Conservation (phyloP, 2,797 vertebrate genomes). For the Urocyon cinereoargenteus region DNA sequence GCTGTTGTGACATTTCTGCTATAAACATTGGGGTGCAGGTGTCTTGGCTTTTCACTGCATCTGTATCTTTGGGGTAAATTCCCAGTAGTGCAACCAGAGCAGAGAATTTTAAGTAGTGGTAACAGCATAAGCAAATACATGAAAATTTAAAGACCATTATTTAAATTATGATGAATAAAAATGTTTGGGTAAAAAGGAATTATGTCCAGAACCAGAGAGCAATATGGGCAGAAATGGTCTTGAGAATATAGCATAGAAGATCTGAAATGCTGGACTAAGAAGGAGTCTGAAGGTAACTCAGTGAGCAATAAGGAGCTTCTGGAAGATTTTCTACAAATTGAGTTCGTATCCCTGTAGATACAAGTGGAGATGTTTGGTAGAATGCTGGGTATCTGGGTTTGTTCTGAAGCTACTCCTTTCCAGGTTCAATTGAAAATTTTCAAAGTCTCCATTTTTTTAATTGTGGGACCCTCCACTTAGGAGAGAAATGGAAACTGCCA, state of each 20-base stretch:
- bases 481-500: not conserved
- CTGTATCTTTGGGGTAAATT: too few relatives aligned
- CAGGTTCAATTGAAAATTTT: not conserved
- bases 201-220: conserved; percentile 38
- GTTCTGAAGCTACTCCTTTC: not conserved
- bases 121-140: not conserved
- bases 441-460: not conserved
- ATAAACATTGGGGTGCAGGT: too few relatives aligned
- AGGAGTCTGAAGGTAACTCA: not conserved
- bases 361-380: not conserved
- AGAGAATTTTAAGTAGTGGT: conserved; percentile 24
- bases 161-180: conserved; percentile 62
- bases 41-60: too few relatives aligned
- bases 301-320: not conserved
- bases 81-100: not conserved
- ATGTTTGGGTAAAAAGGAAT: not conserved
- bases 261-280: not conserved
- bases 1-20: too few relatives aligned
- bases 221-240: not conserved
- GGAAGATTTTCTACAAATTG: not conserved
- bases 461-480: not conserved
- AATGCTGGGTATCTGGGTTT: not conserved
- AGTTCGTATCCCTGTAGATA: not conserved
- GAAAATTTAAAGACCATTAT: conserved; percentile 17
- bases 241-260: not conserved